Conservation (phyloP, 2,113 vertebrate species). For the Butorides virescens region DNA sequence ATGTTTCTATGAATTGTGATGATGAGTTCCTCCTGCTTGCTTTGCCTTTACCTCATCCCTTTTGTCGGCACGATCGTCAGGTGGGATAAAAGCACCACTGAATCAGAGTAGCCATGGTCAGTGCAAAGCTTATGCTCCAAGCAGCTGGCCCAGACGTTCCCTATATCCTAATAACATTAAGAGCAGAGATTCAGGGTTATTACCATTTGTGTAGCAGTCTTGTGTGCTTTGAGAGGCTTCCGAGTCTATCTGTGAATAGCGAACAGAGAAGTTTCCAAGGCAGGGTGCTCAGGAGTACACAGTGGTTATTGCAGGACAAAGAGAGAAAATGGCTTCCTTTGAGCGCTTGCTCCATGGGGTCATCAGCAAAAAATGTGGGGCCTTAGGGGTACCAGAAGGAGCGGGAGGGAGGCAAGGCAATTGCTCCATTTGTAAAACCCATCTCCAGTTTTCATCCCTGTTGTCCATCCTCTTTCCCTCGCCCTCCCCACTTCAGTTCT, state of each 20-base stretch:
- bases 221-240: not conserved
- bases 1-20: too few relatives aligned
- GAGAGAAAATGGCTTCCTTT: not conserved
- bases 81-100: not conserved
- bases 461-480: not conserved
- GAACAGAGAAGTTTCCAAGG: not conserved
- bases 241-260: not conserved
- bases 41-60: not conserved
- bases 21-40: not conserved
- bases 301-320: not conserved
- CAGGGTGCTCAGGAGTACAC: not conserved
- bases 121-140: not conserved
- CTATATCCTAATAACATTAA: not conserved
- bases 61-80: not conserved
- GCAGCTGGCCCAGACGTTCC: not conserved
- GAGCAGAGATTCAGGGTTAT: not conserved
- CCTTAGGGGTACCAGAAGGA: not conserved
- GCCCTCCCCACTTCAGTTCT: not conserved
- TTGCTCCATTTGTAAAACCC: not conserved
- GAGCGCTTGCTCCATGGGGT: not conserved
- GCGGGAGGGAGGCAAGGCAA: not conserved
- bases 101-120: not conserved
- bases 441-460: not conserved
- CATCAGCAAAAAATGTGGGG: not conserved
- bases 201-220: not conserved